phyloP scores from a whole-genome alignment of 2,113 vertebrate species.

The Scomber japonicus region DNA sequence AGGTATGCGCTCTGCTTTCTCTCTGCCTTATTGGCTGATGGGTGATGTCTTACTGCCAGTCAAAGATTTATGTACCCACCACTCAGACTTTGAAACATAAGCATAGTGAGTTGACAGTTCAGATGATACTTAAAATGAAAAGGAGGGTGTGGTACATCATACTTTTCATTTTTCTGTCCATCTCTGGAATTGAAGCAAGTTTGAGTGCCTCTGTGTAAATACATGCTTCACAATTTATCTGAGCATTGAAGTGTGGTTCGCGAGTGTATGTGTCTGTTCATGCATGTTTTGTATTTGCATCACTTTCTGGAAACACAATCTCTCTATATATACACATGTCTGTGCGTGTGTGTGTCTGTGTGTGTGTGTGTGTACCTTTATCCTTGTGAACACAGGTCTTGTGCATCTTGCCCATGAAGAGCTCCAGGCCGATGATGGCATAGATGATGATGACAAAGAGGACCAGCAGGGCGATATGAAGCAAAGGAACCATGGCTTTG shows the following conservation, averaged over 20 bases:
- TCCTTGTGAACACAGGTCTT: conserved; percentile 91
- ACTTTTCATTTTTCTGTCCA: conserved; percentile 1
- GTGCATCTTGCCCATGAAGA: conserved; percentile 99
- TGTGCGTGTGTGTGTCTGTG: conserved; percentile 2
- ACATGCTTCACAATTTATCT: not conserved
- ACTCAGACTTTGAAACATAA: not conserved
- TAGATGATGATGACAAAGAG: conserved; percentile 99
- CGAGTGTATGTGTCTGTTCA: conserved; percentile 16
- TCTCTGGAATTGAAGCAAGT: not conserved
- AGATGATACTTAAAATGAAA: conserved; percentile 10
- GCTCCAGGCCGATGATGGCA: conserved; percentile 97
- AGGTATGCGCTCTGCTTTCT: conserved; percentile 19
- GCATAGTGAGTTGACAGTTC: not conserved
- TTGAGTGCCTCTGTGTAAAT: conserved; percentile 19
- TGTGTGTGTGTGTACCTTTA: conserved; percentile 78
- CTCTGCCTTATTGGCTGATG: not conserved
- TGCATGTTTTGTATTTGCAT: conserved; percentile 30
- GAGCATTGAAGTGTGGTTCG: conserved; percentile 1
- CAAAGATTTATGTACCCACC: not conserved
- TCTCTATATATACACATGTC: not conserved
- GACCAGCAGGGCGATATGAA: conserved; percentile 97
- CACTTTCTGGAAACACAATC: not conserved
- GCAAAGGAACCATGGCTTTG: conserved; percentile 99
- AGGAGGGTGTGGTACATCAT: conserved; percentile 1
- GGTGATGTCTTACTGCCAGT: conserved; percentile 11